These are phyloP conservation scores for Phycodurus eques DNA, from an alignment of 2,113 vertebrate species.

Conservation along the genomic window DNA sequence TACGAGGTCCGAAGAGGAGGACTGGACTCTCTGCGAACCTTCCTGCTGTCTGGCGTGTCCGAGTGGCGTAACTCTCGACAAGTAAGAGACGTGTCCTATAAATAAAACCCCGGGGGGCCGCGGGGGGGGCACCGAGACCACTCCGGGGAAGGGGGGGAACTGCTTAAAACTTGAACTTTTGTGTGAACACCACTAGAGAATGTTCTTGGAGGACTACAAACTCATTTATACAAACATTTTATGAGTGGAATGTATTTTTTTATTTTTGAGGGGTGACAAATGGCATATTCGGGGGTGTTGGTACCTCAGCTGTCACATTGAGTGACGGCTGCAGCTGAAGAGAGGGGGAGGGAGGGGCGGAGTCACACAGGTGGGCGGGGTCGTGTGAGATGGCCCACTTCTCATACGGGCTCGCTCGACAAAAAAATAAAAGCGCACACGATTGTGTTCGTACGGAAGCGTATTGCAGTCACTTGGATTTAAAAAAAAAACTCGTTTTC, in stretches of 20 bases:
- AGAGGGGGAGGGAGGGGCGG: not conserved
- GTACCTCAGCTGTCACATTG: slow-evolving; percentile 35
- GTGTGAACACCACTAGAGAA: not conserved
- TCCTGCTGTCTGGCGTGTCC: not conserved
- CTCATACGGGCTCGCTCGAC: not conserved
- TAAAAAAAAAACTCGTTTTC: no score
- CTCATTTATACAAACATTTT: not conserved
- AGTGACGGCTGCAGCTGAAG: slow-evolving; percentile 72
- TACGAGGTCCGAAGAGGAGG: not conserved
- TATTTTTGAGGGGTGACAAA: not conserved
- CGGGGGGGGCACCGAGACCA: not conserved
- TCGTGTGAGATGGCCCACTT: not conserved
- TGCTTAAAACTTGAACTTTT: not conserved
- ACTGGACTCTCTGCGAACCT: slow-evolving; percentile 5
- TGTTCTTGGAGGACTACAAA: not conserved
- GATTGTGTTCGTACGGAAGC: not conserved
- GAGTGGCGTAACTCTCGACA: not conserved
- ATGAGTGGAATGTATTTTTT: no score
- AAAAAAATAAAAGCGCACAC: not conserved
- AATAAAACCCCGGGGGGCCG: not conserved
- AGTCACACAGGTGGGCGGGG: not conserved
- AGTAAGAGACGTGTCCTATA: slow-evolving; percentile 1
- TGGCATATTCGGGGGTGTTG: not conserved
- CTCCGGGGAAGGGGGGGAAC: not conserved
- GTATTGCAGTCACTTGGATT: no score